Percentiles rank a stretch among this genome's conserved stretches.
Conservation (phyloP, 2,113 vertebrate genomes). For the Felis chaus region DNA sequence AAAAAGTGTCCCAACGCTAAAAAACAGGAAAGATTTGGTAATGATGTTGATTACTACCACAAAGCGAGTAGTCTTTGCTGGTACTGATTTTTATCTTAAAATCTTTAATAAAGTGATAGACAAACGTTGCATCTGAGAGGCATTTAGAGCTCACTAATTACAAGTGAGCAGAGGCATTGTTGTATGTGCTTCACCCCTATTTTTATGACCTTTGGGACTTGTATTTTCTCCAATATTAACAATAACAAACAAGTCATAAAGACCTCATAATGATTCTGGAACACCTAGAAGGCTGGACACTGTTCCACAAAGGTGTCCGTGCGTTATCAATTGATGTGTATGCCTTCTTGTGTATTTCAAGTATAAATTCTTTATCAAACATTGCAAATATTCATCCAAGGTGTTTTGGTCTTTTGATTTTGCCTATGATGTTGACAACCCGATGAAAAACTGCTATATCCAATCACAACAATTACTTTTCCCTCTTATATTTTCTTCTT, state of each 20-base stretch:
- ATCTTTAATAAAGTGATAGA: not conserved
- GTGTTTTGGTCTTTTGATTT: not conserved
- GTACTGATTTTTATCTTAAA: not conserved
- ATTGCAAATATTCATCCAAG: not conserved
- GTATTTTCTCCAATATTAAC: not conserved
- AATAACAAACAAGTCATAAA: not conserved
- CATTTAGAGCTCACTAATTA: not conserved
- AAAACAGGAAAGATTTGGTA: not conserved
- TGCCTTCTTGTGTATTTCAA: not conserved
- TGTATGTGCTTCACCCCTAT: not conserved
- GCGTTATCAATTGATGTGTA: fast-evolving
- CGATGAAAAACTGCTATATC: not conserved
- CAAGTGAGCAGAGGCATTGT: not conserved
- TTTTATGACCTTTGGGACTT: not conserved
- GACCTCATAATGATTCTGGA: not conserved
- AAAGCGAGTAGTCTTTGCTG: not conserved
- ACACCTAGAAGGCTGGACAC: not conserved
- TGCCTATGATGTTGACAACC: not conserved
- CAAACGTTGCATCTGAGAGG: not conserved
- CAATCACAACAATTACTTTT: not conserved
- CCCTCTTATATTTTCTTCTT: not conserved
- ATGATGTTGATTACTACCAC: not conserved
- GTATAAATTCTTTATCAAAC: not conserved
- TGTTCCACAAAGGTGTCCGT: not conserved
- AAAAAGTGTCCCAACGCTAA: not conserved